Evolutionary conservation across 2,888 invertebrate species (phyloP).

Genomic region (Melieria picta): DNA sequence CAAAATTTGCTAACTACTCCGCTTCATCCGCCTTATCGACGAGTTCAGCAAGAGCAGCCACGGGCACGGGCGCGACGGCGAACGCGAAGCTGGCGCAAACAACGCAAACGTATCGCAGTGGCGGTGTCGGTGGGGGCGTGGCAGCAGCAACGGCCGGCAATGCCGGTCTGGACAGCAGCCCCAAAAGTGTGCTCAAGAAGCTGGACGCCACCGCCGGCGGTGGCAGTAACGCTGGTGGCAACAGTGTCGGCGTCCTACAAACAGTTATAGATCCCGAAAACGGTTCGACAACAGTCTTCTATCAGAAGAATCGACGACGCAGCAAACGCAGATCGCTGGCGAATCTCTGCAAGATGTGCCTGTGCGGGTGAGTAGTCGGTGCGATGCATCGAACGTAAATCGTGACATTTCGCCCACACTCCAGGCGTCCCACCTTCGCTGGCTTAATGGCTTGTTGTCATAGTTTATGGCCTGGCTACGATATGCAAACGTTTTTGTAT

Average conservation of each 20-base stretch:
- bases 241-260: slow-evolving; percentile 40
- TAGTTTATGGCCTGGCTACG: too few relatives aligned
- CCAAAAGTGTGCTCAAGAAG: slow-evolving; percentile 36
- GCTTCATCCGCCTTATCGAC: slow-evolving; percentile 42
- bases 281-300: slow-evolving; percentile 61
- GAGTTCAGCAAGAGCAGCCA: slow-evolving; percentile 34
- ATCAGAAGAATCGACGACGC: slow-evolving; percentile 62
- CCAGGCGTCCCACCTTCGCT: background rate
- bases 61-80: slow-evolving; percentile 42
- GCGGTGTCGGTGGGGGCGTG: slow-evolving; percentile 25
- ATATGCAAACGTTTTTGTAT: too few relatives aligned
- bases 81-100: slow-evolving; percentile 58
- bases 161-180: slow-evolving; percentile 36
- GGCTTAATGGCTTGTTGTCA: too few relatives aligned
- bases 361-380: slow-evolving; percentile 62
- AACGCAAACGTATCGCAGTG: slow-evolving; percentile 50
- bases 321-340: slow-evolving; percentile 62
- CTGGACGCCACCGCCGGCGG: slow-evolving; percentile 10
- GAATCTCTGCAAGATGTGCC: slow-evolving; percentile 61
- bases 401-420: background rate
- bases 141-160: slow-evolving; percentile 11
- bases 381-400: background rate
- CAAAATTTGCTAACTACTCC: slow-evolving; percentile 44
- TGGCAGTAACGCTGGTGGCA: slow-evolving; percentile 22
- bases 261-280: slow-evolving; percentile 58